Conservation (phyloP, 2,888 invertebrate genomes). For the Lasioglossum pauxillum region DNA sequence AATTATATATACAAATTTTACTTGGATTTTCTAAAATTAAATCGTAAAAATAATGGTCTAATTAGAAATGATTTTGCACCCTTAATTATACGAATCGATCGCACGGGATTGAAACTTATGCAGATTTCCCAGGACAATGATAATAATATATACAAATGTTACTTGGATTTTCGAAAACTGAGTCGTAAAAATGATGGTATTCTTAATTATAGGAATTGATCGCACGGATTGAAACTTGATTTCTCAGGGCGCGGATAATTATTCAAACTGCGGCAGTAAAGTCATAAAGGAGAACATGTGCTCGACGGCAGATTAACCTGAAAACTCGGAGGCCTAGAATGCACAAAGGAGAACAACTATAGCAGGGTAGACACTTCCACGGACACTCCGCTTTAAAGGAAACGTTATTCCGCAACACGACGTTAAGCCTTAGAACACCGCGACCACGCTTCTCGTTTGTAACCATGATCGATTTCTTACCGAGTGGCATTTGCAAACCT, state of each 20-base stretch:
- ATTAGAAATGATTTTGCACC: too few relatives aligned
- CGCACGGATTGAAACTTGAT: not conserved
- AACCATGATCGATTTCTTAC: conserved; percentile 12
- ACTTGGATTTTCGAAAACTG: too few relatives aligned
- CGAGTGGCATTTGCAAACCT: conserved; percentile 41
- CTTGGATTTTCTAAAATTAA: too few relatives aligned
- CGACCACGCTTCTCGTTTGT: not conserved
- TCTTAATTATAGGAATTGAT: not conserved
- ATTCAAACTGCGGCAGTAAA: not conserved
- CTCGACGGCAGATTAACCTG: not conserved
- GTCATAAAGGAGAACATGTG: not conserved
- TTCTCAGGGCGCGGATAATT: not conserved
- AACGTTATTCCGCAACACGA: conserved; percentile 9
- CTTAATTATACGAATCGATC: too few relatives aligned
- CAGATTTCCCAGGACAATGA: not conserved
- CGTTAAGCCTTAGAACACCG: not conserved
- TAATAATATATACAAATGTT: too few relatives aligned
- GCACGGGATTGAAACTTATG: not conserved
- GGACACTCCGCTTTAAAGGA: not conserved
- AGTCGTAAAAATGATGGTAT: not conserved
- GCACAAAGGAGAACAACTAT: not conserved
- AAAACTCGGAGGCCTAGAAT: not conserved
- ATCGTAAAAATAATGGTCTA: too few relatives aligned
- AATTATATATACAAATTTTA: too few relatives aligned
- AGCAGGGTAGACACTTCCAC: not conserved